Percentiles rank a stretch among this genome's conserved stretches.
phyloP scores from a whole-genome alignment of 1,140 invertebrate genomes.

The Rhizoglyphus robini region DNA sequence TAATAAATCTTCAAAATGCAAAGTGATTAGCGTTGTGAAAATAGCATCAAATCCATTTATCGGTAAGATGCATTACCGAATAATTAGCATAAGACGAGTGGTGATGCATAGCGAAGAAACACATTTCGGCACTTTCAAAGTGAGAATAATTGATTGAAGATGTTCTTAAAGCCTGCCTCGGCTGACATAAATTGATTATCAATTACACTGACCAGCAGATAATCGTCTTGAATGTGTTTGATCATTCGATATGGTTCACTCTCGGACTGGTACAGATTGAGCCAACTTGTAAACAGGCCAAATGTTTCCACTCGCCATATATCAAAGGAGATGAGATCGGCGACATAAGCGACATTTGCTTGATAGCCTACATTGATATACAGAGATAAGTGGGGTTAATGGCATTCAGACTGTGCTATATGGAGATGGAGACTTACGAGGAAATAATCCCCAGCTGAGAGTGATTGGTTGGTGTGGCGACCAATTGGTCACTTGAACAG shows the following conservation, averaged over 20 bases:
- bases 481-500: constrained; percentile 1
- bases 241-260: neutral
- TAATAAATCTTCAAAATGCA: too few relatives aligned
- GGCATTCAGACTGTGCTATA: neutral
- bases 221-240: neutral
- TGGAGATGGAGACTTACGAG: neutral
- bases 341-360: neutral
- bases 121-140: too few relatives aligned
- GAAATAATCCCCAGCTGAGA: neutral
- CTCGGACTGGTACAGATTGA: neutral
- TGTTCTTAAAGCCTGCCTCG: too few relatives aligned
- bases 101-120: too few relatives aligned
- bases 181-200: constrained; percentile 9
- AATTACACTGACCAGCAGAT: constrained; percentile 5
- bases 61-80: too few relatives aligned
- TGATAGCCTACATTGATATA: constrained; percentile 1
- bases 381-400: constrained; percentile 1
- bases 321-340: neutral
- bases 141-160: too few relatives aligned
- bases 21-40: too few relatives aligned
- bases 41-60: too few relatives aligned
- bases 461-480: neutral
- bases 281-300: neutral
- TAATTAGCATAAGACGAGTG: too few relatives aligned
- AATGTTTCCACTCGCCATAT: neutral